phyloP scores from a whole-genome alignment of 2,113 vertebrate genomes.

The Jaculus jaculus region DNA sequence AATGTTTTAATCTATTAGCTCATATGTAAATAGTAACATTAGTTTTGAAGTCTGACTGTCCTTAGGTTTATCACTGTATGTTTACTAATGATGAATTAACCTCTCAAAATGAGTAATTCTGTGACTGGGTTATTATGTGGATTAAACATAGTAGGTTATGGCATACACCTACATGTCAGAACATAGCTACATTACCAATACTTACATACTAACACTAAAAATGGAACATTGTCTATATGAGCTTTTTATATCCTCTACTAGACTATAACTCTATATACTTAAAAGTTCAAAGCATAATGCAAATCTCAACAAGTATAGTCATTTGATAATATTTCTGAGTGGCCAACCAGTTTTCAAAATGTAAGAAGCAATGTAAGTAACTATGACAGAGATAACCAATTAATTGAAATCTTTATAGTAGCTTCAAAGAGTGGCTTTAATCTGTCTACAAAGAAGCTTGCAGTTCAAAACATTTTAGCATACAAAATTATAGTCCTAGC shows the following conservation, averaged over 20 bases:
- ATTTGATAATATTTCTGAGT: slow-evolving; percentile 50
- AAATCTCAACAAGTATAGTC: slow-evolving; percentile 28
- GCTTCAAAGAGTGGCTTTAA: slow-evolving; percentile 47
- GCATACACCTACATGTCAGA: slow-evolving; percentile 16
- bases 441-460: slow-evolving; percentile 10
- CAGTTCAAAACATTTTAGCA: neutral
- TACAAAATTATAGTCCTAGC: slow-evolving; percentile 14
- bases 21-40: neutral
- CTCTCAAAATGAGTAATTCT: slow-evolving; percentile 21
- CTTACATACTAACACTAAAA: neutral
- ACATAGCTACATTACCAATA: slow-evolving; percentile 13
- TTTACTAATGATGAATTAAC: slow-evolving; percentile 35
- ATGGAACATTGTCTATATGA: neutral
- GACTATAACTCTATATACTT: neutral
- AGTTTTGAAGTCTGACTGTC: neutral
- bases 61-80: neutral
- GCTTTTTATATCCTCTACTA: slow-evolving; percentile 26
- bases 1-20: slow-evolving; percentile 39
- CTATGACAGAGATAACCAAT: slow-evolving; percentile 5
- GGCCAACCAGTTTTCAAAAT: slow-evolving; percentile 58
- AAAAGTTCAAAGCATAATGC: neutral
- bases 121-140: too few relatives aligned
- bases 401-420: neutral
- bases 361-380: slow-evolving; percentile 43
- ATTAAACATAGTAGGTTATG: neutral